Evolutionary conservation across 2,797 vertebrate species (phyloP).

Genomic region (Antrozous pallidus): DNA sequence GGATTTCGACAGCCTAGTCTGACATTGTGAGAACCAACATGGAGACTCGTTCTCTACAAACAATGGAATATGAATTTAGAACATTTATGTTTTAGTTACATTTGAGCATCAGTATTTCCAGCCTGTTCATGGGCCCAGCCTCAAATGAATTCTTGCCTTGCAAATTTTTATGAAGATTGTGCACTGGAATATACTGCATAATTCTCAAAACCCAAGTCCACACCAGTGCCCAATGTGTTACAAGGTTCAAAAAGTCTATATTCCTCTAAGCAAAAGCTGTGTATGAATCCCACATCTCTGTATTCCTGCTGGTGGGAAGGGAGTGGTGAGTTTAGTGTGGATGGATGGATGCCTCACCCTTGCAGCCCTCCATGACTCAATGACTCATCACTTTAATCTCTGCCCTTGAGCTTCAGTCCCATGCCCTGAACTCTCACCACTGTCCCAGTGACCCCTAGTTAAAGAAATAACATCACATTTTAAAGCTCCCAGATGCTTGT

Average conservation of each 20-base stretch:
- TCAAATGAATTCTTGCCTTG: not conserved
- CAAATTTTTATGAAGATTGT: not conserved
- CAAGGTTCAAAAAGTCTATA: not conserved
- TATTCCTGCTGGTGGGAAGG: not conserved
- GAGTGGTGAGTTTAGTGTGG: not conserved
- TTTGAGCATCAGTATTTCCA: not conserved
- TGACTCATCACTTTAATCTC: not conserved
- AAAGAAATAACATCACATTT: not conserved
- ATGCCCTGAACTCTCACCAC: not conserved
- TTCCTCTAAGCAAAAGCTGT: not conserved
- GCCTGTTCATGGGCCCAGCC: not conserved
- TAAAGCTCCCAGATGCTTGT: not conserved
- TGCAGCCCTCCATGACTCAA: not conserved
- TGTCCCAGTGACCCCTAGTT: not conserved
- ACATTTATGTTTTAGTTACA: not conserved
- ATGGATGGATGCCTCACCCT: not conserved
- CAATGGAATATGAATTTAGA: not conserved
- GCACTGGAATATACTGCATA: not conserved
- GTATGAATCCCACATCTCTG: not conserved
- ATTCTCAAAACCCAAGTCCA: not conserved
- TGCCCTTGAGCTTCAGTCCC: not conserved
- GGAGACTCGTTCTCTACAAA: not conserved
- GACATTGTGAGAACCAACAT: not conserved
- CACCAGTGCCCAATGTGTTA: fast-evolving
- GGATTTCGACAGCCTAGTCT: not conserved